Percentiles rank a stretch among this genome's conserved stretches.
Evolutionary conservation across 1,140 invertebrate genomes (phyloP).

Genomic region (Drosophila arizonae): DNA sequence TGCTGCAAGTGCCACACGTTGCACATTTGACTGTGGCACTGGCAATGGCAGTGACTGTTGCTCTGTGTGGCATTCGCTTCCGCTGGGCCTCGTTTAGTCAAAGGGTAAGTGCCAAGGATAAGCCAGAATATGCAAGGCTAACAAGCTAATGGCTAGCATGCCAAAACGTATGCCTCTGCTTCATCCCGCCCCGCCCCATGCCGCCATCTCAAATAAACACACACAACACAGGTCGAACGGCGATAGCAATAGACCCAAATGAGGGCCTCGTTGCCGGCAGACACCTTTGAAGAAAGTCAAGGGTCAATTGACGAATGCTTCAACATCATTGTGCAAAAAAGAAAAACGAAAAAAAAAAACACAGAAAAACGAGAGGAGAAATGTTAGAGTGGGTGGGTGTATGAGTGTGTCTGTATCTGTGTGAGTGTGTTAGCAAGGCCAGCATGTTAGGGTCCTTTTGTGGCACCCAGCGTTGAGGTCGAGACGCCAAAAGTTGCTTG

Average conservation of each 20-base stretch:
- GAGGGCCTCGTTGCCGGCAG: conserved; percentile 14
- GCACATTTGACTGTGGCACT: not conserved
- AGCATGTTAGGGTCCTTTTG: conserved; percentile 27
- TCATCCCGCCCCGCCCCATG: conserved; percentile 2
- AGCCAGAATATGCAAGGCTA: conserved; percentile 20
- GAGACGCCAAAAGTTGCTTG: conserved; percentile 21
- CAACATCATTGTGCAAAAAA: conserved; percentile 24
- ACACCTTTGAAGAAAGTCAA: conserved; percentile 49
- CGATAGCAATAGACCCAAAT: conserved; percentile 18
- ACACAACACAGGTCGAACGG: not conserved
- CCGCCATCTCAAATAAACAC: no score
- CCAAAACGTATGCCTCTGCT: conserved; percentile 37
- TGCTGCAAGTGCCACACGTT: conserved; percentile 5
- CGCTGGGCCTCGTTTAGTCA: conserved; percentile 2
- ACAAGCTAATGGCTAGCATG: conserved; percentile 30
- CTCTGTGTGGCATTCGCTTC: not conserved
- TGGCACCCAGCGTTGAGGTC: conserved; percentile 14
- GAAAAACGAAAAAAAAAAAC: not conserved
- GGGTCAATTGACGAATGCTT: conserved; percentile 48
- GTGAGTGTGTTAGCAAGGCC: conserved; percentile 12
- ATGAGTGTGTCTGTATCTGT: not conserved
- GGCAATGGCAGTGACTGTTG: not conserved
- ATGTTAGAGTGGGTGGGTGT: not conserved
- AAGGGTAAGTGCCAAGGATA: conserved; percentile 32
- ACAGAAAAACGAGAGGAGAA: no score